Base-by-base conservation (phyloP, 2,888 invertebrate genomes). In the Geotrupes spiniger region DNA sequence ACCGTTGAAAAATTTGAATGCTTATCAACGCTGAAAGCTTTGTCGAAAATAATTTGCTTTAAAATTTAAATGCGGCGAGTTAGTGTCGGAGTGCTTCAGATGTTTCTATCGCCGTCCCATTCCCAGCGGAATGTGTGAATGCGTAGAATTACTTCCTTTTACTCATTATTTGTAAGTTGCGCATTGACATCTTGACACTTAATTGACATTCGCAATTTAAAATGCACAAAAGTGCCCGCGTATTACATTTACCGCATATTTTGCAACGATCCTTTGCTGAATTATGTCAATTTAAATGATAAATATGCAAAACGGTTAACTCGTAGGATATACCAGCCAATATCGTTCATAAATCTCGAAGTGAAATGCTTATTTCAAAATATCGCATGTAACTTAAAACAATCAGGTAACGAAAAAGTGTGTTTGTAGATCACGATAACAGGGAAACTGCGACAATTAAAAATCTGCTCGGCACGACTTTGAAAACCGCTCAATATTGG, bases 1-100 rank as follows among this genome's bases (percentile, higher is more conserved):
- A n/a, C n/a, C 27, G 42, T 25, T 16, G 15, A 33, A 43, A 53
- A 51, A 52, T 54, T 50, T 53, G 36, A 53, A 53, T 53, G 51
- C 21, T 44, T 53, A 53, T 53, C 50, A 31, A 4, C 31, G 31
- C 6, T 2, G 8, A 31, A 11, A 31, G 12, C 27, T 9, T 27
- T 27, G 8, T 27, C 27, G 27, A 27, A 27, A 27, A 27, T 27
- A n/a, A n/a, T 21, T 21, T 21, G 21, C 21, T 3, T 21, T 6
- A 21, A 21, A 21, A 21, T 21, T 21, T 21, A 21, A 21, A 15
- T 36, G 14, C 36, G 14, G 14, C 31, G 31, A 10, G 6, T 38
- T 21, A 10, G 17, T 16, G 26, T 9, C 4, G 38, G 26, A 36
- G 11, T 10, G 21, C 12, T 16, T 6, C 16, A 33, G 12, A 33